These are phyloP conservation scores for Mungos mungo DNA, from an alignment of 2,113 vertebrate species.

Conservation along the genomic window DNA sequence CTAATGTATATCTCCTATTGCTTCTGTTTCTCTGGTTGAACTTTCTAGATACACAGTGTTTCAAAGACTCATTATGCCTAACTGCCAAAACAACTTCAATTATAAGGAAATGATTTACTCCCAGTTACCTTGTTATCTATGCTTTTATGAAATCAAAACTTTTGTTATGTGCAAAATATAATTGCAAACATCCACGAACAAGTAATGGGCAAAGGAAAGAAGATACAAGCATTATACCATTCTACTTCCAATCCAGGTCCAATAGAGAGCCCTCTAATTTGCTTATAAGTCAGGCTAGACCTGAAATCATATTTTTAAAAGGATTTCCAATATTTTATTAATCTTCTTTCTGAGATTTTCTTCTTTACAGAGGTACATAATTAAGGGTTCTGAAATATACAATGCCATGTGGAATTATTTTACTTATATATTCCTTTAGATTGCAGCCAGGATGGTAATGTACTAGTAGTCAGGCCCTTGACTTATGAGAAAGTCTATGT, in stretches of 20 bases:
- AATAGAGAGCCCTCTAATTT: background rate
- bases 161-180: background rate
- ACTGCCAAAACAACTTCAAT: background rate
- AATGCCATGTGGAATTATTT: background rate
- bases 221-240: background rate
- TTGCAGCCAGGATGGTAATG: background rate
- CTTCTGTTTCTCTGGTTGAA: background rate
- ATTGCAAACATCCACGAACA: background rate
- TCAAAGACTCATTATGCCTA: background rate
- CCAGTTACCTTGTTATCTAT: background rate
- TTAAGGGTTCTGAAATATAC: background rate
- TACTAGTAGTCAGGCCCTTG: background rate
- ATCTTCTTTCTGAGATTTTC: background rate
- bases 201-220: background rate
- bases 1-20: background rate
- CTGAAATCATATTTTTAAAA: background rate
- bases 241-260: background rate
- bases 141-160: background rate
- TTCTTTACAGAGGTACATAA: background rate
- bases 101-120: background rate
- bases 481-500: background rate
- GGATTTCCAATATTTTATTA: background rate
- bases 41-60: background rate
- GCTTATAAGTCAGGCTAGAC: background rate
- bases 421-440: background rate